Percentiles rank a stretch among this genome's conserved stretches.
Conservation (phyloP, 2,797 vertebrate genomes). For the Apogon hyalosoma region DNA sequence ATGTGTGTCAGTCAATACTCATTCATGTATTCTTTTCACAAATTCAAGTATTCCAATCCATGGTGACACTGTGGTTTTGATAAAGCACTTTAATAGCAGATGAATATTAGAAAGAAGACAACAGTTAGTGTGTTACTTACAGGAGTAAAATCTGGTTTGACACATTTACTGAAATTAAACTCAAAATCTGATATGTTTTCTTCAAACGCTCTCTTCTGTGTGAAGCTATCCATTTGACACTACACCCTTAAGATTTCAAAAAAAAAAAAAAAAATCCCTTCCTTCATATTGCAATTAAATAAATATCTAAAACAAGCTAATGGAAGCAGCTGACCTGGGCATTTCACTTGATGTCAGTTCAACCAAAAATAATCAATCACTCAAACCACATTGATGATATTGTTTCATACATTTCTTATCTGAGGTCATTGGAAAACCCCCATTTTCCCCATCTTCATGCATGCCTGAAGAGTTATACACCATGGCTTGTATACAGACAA, state of each 20-base stretch:
- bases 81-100: conserved; percentile 83
- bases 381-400: conserved; percentile 55
- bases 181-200: conserved; percentile 57
- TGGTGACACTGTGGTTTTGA: conserved; percentile 47
- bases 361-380: conserved; percentile 49
- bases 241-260: conserved; percentile 27
- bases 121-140: conserved; percentile 77
- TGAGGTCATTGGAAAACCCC: conserved; percentile 40
- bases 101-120: conserved; percentile 76
- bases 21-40: not conserved
- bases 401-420: conserved; percentile 59
- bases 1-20: not conserved
- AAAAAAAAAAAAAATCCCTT: conserved; percentile 47
- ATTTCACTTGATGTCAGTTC: conserved; percentile 36
- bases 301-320: conserved; percentile 68
- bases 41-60: conserved; percentile 39
- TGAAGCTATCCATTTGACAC: conserved; percentile 41
- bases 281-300: conserved; percentile 59
- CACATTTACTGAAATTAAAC: conserved; percentile 55
- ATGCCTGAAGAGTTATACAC: conserved; percentile 67
- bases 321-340: conserved; percentile 52
- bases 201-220: conserved; percentile 39
- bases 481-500: conserved; percentile 69
- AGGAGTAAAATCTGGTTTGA: conserved; percentile 61
- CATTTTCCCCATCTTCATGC: conserved; percentile 58